phyloP scores from a whole-genome alignment of 2,888 invertebrate species.

The Leucophora obtusa region DNA sequence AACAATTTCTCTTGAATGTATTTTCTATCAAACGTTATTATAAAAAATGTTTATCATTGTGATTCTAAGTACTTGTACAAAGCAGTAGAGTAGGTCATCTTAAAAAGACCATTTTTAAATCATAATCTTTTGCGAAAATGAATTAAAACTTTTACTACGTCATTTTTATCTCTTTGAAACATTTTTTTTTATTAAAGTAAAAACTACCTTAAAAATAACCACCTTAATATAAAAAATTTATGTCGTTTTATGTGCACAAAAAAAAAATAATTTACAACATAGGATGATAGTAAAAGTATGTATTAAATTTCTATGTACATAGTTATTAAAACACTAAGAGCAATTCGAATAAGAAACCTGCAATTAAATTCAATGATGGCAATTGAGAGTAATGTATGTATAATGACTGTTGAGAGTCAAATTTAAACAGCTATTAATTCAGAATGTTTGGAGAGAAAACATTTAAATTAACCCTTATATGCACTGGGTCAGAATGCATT shows the following conservation, averaged over 20 bases:
- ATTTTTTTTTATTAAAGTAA: background rate
- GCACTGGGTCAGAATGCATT: too few relatives aligned
- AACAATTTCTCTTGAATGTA: background rate
- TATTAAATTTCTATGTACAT: too few relatives aligned
- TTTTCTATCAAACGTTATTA: background rate
- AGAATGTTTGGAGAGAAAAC: too few relatives aligned
- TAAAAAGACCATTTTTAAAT: background rate
- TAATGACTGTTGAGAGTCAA: too few relatives aligned
- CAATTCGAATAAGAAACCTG: too few relatives aligned
- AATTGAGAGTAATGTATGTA: too few relatives aligned
- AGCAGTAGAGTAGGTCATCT: background rate
- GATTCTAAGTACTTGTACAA: background rate
- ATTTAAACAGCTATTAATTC: too few relatives aligned
- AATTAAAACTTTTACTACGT: background rate
- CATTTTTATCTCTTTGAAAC: background rate
- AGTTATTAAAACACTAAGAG: too few relatives aligned
- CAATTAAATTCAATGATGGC: too few relatives aligned
- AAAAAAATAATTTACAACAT: background rate
- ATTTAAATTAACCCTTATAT: too few relatives aligned
- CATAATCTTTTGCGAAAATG: background rate
- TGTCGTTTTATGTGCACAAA: background rate
- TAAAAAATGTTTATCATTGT: background rate
- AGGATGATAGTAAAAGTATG: background rate
- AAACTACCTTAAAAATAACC: background rate
- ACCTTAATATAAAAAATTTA: background rate